Percentiles rank a stretch among this genome's conserved stretches.
Conservation (phyloP, 30 jellyfish, hydroid and myxozoan genomes). For the Aurelia sp. region DNA sequence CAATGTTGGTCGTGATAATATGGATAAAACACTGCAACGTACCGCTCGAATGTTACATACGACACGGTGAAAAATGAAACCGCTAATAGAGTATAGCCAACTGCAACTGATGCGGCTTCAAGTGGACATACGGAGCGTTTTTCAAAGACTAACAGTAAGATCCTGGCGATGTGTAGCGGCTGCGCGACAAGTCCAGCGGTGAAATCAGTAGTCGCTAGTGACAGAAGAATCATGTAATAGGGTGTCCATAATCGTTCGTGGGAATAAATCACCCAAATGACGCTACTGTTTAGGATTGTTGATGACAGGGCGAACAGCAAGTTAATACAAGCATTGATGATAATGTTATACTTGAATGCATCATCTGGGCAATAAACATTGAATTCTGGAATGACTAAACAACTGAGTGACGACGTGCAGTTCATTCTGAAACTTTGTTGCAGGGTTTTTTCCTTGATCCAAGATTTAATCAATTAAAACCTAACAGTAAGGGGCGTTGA, state of each 20-base stretch:
- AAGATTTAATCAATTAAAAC: no score
- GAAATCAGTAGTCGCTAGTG: constrained; percentile 61
- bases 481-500: no score
- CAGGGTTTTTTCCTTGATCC: no score
- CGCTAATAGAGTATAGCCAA: constrained; percentile 67
- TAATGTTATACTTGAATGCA: constrained; percentile 39
- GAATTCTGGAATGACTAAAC: constrained; percentile 67
- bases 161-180: constrained; percentile 62
- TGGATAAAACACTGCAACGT: constrained; percentile 68
- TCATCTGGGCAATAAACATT: constrained; percentile 16
- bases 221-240: constrained; percentile 52
- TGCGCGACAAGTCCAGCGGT: constrained; percentile 78
- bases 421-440: constrained; percentile 16
- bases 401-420: constrained; percentile 52
- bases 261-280: constrained; percentile 68
- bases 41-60: constrained; percentile 65
- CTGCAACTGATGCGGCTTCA: constrained; percentile 49
- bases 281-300: constrained; percentile 53
- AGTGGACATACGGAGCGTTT: constrained; percentile 42
- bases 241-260: constrained; percentile 64
- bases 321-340: constrained; percentile 32
- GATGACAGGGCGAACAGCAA: constrained; percentile 40
- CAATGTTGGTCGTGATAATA: constrained; percentile 51
- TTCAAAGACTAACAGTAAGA: constrained; percentile 18
- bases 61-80: constrained; percentile 71